Conservation (phyloP, 2,888 invertebrate genomes). For the Agrotis segetum region DNA sequence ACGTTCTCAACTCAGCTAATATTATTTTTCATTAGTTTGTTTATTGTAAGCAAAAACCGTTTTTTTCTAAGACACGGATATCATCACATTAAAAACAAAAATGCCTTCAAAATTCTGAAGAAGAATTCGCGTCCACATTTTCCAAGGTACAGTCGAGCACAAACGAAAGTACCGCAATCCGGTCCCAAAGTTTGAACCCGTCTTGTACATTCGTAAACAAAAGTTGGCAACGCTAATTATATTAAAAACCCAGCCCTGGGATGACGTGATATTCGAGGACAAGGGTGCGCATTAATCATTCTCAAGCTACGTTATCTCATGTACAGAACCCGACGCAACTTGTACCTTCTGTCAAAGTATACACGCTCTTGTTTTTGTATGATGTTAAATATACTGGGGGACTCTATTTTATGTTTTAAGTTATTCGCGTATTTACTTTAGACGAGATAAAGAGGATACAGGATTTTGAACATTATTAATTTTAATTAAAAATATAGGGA, state of each 20-base stretch:
- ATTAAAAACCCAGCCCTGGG: slow-evolving; percentile 78
- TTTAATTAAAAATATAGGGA: not conserved
- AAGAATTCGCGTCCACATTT: slow-evolving; percentile 7
- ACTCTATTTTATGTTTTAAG: slow-evolving; percentile 42
- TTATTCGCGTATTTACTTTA: slow-evolving; percentile 22
- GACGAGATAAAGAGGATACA: not conserved
- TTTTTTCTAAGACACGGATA: too few relatives aligned
- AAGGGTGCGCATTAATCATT: slow-evolving; percentile 87
- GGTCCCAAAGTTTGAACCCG: slow-evolving; percentile 60
- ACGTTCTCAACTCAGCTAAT: too few relatives aligned
- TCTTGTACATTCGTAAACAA: slow-evolving; percentile 74
- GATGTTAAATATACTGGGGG: slow-evolving; percentile 57
- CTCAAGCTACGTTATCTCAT: slow-evolving; percentile 80
- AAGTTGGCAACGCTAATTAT: slow-evolving; percentile 80
- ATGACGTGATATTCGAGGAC: slow-evolving; percentile 81
- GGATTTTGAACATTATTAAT: not conserved
- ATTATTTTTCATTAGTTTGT: too few relatives aligned
- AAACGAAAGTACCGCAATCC: slow-evolving; percentile 28
- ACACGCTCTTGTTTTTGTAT: slow-evolving; percentile 66
- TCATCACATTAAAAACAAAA: too few relatives aligned
- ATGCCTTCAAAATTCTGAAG: not conserved
- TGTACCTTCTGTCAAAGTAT: slow-evolving; percentile 70
- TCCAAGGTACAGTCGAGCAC: slow-evolving; percentile 12
- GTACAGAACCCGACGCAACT: slow-evolving; percentile 73
- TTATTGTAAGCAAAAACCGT: too few relatives aligned